Conservation (phyloP, 2,113 vertebrate genomes). For the Cheilinus undulatus region DNA sequence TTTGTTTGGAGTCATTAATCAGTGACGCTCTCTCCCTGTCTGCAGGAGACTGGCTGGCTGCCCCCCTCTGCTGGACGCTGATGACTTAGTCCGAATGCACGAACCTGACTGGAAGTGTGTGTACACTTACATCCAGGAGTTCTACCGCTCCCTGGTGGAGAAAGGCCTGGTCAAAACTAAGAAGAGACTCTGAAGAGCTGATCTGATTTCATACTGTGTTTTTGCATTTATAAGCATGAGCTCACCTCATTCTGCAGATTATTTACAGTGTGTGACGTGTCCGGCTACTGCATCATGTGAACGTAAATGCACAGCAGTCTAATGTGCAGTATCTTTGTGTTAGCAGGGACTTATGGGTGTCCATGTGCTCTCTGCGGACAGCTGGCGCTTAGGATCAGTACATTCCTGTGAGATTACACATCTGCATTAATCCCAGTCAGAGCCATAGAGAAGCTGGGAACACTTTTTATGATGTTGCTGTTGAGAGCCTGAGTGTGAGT, state of each 20-base stretch:
- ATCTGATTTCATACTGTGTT: not conserved
- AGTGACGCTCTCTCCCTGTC: constrained; percentile 31
- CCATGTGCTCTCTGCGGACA: constrained; percentile 58
- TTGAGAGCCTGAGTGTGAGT: constrained; percentile 27
- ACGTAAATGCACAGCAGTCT: constrained; percentile 14
- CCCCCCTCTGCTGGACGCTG: constrained; percentile 95
- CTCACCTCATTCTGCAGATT: constrained; percentile 18
- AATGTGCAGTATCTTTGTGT: constrained; percentile 25
- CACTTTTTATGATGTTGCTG: constrained; percentile 64
- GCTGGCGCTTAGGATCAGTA: constrained; percentile 60
- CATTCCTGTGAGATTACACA: constrained; percentile 81
- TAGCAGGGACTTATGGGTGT: constrained; percentile 35
- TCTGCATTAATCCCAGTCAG: constrained; percentile 74
- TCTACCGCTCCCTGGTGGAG: constrained; percentile 98
- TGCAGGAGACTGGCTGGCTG: constrained; percentile 95
- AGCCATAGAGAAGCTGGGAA: constrained; percentile 53
- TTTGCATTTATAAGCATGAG: not conserved
- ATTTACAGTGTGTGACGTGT: constrained; percentile 13
- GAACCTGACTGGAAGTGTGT: constrained; percentile 99
- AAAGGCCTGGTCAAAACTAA: constrained; percentile 99
- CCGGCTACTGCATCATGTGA: constrained; percentile 13
- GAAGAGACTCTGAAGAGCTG: constrained; percentile 73
- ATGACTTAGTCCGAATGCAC: constrained; percentile 96
- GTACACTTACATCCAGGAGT: constrained; percentile 99
- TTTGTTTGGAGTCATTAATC: constrained; percentile 19